Evolutionary conservation across 2,888 invertebrate genomes (phyloP), one percentile per base, ranked within the genome.

Genomic region (Alloplasta piceator): DNA sequence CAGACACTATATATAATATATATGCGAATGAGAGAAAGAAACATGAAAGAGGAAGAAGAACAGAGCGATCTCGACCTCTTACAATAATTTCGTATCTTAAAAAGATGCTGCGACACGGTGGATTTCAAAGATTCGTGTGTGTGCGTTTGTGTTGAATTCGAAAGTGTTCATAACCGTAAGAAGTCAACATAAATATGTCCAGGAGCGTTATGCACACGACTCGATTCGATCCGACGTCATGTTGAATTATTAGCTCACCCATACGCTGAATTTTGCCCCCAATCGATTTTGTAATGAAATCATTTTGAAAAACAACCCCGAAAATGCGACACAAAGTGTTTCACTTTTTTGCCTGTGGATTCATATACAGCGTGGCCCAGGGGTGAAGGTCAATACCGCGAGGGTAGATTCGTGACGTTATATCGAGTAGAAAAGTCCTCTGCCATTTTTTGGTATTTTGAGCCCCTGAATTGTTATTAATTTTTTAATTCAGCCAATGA

Each of bases 51-150:
- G 39, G 43, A 67, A 26, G 43, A 60, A 73, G 26, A 56, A 41
- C 43, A 41, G 43, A 61, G 26, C 46, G 26, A 50, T 50, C 48
- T 70, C 67, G 73, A 80, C 61, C 67, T 79, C 73, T 66, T 67
- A 64, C 75, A 78, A 82, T 78, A 82, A 78, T 82, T 82, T 82
- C 68, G 82, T 79, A 75, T 76, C 78, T 82, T 78, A 82, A 82
- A 75, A 75, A 82, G 63, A 80, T 55, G 38, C 64, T 39, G 14
- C 70, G 75, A 64, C 68, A 74, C 68, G 74, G 43, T 71, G 71
- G 9, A 75, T 71, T 70, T 60, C 12, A 61, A 38, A 60, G 70
- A 14, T 52, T 43, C 4, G 41, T 36, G 58, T 12, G 63, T 39
- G 39, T 52, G 39, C 39, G 39, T 66, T 26, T 12, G 60, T 43